phyloP scores from a whole-genome alignment of 2,797 vertebrate genomes.

The Siniperca scherzeri region DNA sequence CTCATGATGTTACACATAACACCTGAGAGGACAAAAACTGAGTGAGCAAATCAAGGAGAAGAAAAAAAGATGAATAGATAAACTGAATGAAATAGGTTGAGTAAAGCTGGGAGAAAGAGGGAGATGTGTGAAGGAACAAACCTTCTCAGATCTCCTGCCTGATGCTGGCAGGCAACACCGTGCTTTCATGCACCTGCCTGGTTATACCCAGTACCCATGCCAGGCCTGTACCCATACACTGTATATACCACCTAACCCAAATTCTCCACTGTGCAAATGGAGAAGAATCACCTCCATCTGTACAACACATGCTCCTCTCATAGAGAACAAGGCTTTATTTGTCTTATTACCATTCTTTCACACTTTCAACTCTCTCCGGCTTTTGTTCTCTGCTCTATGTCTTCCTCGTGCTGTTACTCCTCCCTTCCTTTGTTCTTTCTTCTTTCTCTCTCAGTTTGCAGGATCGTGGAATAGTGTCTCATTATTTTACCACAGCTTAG shows the following conservation, averaged over 20 bases:
- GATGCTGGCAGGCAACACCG: constrained; percentile 20
- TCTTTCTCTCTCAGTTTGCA: neutral
- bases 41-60: neutral
- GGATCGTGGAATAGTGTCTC: constrained; percentile 3
- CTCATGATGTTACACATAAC: neutral
- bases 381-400: constrained; percentile 39
- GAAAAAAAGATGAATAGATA: constrained; percentile 4
- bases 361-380: constrained; percentile 41
- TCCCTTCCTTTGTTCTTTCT: constrained; percentile 27
- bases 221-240: constrained; percentile 28
- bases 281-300: constrained; percentile 71
- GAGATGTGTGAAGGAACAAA: constrained; percentile 26
- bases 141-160: constrained; percentile 36
- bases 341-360: constrained; percentile 57
- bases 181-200: constrained; percentile 48
- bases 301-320: constrained; percentile 67
- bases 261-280: constrained; percentile 22
- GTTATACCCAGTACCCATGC: constrained; percentile 26
- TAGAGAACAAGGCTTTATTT: constrained; percentile 66
- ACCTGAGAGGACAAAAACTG: neutral
- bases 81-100: constrained; percentile 2
- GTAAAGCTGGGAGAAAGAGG: constrained; percentile 1
- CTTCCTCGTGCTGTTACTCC: constrained; percentile 7
- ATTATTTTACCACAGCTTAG: constrained; percentile 17
- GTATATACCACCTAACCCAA: constrained; percentile 34